Evolutionary conservation across 2,113 vertebrate genomes (phyloP).

Genomic region (Hippocampus comes): DNA sequence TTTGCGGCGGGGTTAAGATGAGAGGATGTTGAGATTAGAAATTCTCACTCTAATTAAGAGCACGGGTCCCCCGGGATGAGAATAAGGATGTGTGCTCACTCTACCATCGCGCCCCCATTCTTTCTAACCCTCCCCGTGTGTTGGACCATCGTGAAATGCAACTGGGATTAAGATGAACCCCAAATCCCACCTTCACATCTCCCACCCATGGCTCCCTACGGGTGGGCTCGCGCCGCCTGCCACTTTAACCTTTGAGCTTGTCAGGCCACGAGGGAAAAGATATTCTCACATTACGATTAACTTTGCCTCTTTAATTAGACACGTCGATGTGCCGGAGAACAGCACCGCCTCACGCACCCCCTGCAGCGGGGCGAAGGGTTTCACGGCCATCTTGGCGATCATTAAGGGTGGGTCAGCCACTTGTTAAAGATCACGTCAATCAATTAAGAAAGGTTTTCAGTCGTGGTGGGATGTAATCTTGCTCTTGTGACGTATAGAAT

Average conservation of each 20-base stretch:
- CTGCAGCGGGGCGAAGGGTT: constrained; percentile 13
- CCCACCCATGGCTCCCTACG: constrained; percentile 49
- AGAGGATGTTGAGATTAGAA: constrained; percentile 78
- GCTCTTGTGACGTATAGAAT: neutral
- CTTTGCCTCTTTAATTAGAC: constrained; percentile 65
- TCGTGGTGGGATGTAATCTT: neutral
- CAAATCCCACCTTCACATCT: constrained; percentile 39
- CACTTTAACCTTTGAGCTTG: constrained; percentile 73
- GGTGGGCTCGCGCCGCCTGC: constrained; percentile 35
- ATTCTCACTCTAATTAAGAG: constrained; percentile 81
- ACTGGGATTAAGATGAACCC: constrained; percentile 57
- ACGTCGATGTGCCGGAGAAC: constrained; percentile 36
- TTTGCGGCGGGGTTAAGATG: constrained; percentile 76
- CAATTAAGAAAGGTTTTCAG: constrained; percentile 18
- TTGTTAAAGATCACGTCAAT: constrained; percentile 50
- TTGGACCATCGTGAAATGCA: constrained; percentile 44
- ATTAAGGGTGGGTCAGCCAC: constrained; percentile 21
- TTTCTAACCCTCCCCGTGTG: constrained; percentile 13
- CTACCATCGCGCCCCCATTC: constrained; percentile 17
- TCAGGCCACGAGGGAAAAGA: constrained; percentile 58
- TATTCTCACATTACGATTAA: constrained; percentile 69
- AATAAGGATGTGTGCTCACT: constrained; percentile 59
- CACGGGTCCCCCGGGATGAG: constrained; percentile 69
- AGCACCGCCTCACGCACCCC: constrained; percentile 8
- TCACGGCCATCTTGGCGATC: constrained; percentile 40